Conservation (phyloP, 2,113 vertebrate species). For the Archocentrus centrarchus region DNA sequence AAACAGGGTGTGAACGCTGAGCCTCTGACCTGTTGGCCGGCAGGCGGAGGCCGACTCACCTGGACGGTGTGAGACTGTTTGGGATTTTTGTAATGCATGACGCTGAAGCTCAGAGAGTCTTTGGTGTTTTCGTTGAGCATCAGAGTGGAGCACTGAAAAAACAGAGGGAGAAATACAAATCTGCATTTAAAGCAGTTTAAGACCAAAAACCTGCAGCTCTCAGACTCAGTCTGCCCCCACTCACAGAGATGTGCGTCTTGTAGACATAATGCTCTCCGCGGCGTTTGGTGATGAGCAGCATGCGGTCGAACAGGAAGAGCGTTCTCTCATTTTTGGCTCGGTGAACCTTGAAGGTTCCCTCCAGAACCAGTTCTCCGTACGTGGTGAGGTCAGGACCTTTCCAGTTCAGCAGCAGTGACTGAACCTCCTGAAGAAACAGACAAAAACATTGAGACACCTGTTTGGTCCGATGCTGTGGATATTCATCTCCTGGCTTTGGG, state of each 20-base stretch:
- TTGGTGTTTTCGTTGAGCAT: conserved; percentile 93
- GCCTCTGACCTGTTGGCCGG: neutral
- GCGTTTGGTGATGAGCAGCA: conserved; percentile 91
- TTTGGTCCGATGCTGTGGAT: no score
- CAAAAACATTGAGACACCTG: neutral
- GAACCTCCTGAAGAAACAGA: conserved; percentile 86
- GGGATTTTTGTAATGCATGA: conserved; percentile 92
- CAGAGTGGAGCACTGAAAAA: conserved; percentile 87
- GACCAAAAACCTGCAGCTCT: neutral
- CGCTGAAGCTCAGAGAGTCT: conserved; percentile 92
- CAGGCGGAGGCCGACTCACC: conserved; percentile 74
- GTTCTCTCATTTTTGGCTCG: conserved; percentile 89
- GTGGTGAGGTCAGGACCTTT: conserved; percentile 92
- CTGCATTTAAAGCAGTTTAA: neutral
- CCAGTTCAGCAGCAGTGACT: conserved; percentile 93
- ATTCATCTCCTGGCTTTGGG: neutral
- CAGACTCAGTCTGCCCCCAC: neutral
- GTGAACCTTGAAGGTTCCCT: conserved; percentile 90
- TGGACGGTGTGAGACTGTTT: conserved; percentile 93
- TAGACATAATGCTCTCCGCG: conserved; percentile 89
- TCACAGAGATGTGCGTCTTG: conserved; percentile 92
- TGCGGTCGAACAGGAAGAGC: conserved; percentile 92
- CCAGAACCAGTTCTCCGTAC: conserved; percentile 93
- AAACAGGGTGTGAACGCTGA: neutral
- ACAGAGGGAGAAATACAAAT: neutral